Conservation (phyloP, 2,797 vertebrate genomes). For the Xiphorhynchus erythropygius region DNA sequence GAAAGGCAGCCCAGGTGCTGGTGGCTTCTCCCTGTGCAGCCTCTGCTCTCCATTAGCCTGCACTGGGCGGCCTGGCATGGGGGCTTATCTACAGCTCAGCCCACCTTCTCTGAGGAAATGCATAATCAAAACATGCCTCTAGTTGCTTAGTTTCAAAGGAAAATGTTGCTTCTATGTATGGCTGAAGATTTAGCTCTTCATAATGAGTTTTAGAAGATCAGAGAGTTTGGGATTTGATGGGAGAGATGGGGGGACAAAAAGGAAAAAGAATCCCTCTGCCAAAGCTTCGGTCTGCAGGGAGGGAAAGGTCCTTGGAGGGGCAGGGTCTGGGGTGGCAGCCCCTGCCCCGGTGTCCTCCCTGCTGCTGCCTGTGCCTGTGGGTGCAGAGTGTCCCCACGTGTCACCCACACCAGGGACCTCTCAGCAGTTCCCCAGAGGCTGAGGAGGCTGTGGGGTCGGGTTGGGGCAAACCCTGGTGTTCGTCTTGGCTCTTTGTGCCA, state of each 20-base stretch:
- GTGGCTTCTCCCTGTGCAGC: background rate
- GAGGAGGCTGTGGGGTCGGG: background rate
- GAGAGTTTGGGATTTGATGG: background rate
- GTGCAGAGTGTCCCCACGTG: fast-evolving
- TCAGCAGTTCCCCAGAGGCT: background rate
- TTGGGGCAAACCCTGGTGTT: fast-evolving
- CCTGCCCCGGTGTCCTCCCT: background rate
- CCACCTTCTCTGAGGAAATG: background rate
- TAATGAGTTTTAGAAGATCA: background rate
- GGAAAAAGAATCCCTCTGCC: fast-evolving
- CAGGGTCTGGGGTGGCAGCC: background rate
- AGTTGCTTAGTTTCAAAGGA: conserved; percentile 45
- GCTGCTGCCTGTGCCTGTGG: fast-evolving
- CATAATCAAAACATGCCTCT: background rate
- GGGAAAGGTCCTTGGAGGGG: background rate
- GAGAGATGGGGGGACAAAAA: background rate
- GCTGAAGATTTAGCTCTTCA: background rate
- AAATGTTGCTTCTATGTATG: background rate
- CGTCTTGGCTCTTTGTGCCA: fast-evolving
- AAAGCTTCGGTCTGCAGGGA: background rate
- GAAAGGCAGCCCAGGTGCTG: background rate
- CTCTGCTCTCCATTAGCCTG: background rate
- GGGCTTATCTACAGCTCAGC: background rate
- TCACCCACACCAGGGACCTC: fast-evolving
- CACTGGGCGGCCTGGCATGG: background rate